Percentiles rank a stretch among this genome's conserved stretches.
Evolutionary conservation across 64 coral and sea anemone species (phyloP).

Genomic region (Exaiptasia diaphana): DNA sequence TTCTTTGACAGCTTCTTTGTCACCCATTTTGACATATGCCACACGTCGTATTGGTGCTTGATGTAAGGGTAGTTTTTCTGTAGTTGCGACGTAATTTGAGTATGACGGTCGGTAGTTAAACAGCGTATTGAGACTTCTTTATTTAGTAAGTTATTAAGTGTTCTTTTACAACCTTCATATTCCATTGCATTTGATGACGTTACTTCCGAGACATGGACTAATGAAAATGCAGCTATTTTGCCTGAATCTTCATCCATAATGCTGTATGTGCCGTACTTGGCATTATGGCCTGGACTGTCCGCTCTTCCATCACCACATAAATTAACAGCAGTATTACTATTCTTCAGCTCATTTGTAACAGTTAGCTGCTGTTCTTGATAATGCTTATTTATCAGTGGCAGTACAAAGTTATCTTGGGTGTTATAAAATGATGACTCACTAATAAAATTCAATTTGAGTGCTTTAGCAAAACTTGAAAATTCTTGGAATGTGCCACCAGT

Average conservation of each 20-base stretch:
- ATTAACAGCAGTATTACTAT: background rate
- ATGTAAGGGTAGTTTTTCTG: background rate
- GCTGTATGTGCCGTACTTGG: background rate
- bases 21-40: slow-evolving; percentile 36
- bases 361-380: slow-evolving; percentile 14
- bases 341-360: slow-evolving; percentile 2
- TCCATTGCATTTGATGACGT: slow-evolving; percentile 24
- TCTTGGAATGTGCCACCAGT: slow-evolving; percentile 28
- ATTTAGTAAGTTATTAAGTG: background rate
- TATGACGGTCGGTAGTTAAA: slow-evolving; percentile 24
- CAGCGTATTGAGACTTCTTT: background rate
- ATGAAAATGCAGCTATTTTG: slow-evolving; percentile 28
- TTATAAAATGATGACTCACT: slow-evolving; percentile 53
- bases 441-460: slow-evolving; percentile 21
- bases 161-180: slow-evolving; percentile 2
- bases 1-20: slow-evolving; percentile 13
- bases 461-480: slow-evolving; percentile 9
- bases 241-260: slow-evolving; percentile 22
- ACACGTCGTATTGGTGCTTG: slow-evolving; percentile 11
- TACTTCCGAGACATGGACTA: slow-evolving; percentile 37
- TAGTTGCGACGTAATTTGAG: background rate
- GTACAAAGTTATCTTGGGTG: slow-evolving; percentile 40
- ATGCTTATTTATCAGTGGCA: slow-evolving; percentile 38
- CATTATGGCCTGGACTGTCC: background rate
- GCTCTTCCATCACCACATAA: background rate